Evolutionary conservation across 2,113 vertebrate species (phyloP).

Genomic region (Pelusios castaneus): DNA sequence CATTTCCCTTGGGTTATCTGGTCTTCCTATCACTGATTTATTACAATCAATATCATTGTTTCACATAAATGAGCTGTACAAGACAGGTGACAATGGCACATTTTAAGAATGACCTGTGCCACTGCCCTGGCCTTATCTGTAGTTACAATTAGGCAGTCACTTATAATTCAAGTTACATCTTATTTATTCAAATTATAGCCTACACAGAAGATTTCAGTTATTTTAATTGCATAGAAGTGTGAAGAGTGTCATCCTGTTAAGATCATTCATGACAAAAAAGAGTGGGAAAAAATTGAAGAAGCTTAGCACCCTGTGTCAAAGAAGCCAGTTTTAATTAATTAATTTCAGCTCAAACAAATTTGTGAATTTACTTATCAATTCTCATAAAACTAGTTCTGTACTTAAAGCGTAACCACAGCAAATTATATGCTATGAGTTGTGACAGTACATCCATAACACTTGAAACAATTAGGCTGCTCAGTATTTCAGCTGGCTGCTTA

Average conservation of each 20-base stretch:
- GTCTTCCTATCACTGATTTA: too few species aligned
- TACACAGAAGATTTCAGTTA: not conserved
- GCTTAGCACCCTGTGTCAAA: not conserved
- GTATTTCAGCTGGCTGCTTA: not conserved
- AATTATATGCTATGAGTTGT: not conserved
- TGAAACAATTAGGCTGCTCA: not conserved
- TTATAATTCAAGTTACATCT: not conserved
- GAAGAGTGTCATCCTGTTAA: not conserved
- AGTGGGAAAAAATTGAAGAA: not conserved
- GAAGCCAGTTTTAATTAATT: not conserved
- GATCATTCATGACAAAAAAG: not conserved
- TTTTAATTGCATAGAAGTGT: not conserved
- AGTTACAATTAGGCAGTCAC: not conserved
- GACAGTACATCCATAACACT: not conserved
- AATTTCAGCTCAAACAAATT: not conserved
- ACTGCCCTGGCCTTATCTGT: not conserved
- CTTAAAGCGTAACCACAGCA: not conserved
- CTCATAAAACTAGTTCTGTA: not conserved
- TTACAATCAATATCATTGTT: too few species aligned
- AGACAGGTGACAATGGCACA: not conserved
- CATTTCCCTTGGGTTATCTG: not conserved
- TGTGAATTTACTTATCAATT: not conserved
- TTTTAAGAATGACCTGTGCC: not conserved
- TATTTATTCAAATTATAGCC: not conserved
- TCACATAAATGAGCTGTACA: too few species aligned